Percentiles rank a stretch among this genome's conserved stretches.
These are phyloP conservation scores for Cinclus mexicanus DNA, from an alignment of 2,113 vertebrate genomes.

Conservation along the genomic window DNA sequence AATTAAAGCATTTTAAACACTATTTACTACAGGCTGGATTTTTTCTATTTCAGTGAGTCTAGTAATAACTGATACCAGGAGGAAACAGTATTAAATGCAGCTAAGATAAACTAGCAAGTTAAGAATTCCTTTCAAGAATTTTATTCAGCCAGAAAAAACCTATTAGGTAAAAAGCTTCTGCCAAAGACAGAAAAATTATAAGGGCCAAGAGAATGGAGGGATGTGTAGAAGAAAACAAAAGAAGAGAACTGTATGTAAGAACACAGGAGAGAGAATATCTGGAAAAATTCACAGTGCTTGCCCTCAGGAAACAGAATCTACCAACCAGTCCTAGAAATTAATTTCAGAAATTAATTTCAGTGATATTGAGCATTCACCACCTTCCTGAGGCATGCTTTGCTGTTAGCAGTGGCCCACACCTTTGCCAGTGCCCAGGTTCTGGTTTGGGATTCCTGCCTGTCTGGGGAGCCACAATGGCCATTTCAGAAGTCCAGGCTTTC, in stretches of 20 bases:
- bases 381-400: background rate
- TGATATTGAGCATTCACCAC: background rate
- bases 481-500: background rate
- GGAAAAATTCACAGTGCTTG: background rate
- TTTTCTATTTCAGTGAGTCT: background rate
- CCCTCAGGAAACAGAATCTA: background rate
- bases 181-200: background rate
- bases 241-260: rapidly evolving
- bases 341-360: background rate
- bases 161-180: background rate
- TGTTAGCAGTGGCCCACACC: background rate
- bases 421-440: background rate
- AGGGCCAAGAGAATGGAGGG: background rate
- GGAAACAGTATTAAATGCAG: background rate
- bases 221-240: background rate
- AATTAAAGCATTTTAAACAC: background rate
- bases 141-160: background rate
- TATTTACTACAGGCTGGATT: background rate
- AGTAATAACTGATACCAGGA: background rate
- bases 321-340: background rate
- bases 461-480: background rate
- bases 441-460: background rate
- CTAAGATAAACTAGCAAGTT: background rate
- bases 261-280: background rate
- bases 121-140: background rate